Evolutionary conservation across 1,140 invertebrate species (phyloP), one percentile per base, ranked within the genome.

Genomic region (Aphaenogaster floridana): DNA sequence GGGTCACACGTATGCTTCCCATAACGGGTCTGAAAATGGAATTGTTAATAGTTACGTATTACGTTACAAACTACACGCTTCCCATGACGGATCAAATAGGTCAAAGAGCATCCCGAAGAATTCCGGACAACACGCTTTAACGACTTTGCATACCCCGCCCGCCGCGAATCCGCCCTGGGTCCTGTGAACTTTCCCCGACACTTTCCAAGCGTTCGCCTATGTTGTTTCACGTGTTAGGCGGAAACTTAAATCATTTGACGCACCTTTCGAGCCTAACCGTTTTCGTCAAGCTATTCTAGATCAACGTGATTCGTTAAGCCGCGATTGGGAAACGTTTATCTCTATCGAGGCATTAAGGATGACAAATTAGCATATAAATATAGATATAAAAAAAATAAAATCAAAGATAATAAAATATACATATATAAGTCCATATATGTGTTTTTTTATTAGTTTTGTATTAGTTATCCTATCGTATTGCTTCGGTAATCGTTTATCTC

Each of bases 221-320:
- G 86, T 86, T 86, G 15, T 86, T 86, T 83, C 86, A 86, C 86
- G 79, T 86, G 86, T 71, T 63, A 8, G 68, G 34, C 86, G 78
- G 86, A 86, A 86, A 83, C 78, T 83, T 86, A 83, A 86, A 83
- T 86, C 86, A 86, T 45, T 83, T 34, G 17, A 81, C 57, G 63
- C 64, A 80, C 45, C 52, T 78, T 81, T 45, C 64, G n/a, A 69
- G 42, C 15, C 63, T 48, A 17, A 59, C 28, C 17, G 13, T 13
- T 68, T 80, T 45, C 76, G 42, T 79, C 63, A 57, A 68, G 28
- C 36, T 79, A 34, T 80, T 79, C 21, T 48, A 39, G 42, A 9
- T n/a, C 39, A 69, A 68, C n/a, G 36, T 34, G 64, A 50, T 17
- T 71, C 36, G 28, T 50, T 64, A 61, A 63, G 21, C 21, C 1